Evolutionary conservation across 1,140 invertebrate species (phyloP), one percentile per base, ranked within the genome.

Genomic region (Cephus cinctus): DNA sequence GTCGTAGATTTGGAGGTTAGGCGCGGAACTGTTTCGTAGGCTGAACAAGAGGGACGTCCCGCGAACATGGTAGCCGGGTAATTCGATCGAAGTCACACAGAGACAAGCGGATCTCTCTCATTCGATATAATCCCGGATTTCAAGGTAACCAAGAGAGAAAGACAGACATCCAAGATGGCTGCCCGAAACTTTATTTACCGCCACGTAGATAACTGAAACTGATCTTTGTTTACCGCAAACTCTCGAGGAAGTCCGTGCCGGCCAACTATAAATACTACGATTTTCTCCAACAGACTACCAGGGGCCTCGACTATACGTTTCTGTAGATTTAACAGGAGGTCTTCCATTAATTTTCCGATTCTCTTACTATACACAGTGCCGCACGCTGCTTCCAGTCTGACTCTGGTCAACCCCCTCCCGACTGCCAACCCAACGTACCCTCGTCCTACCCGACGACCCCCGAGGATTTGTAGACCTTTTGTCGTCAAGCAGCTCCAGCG

Each of bases 381-480:
- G 25, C 25, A 6, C 25, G 6, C 25, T n/a, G 6, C 25, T 12
- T 30, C 27, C 27, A 8, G 27, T 9, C 27, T 30, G 25, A n/a
- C 25, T 11, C 11, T 36, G 11, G 35, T 9, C 8, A 9, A 11
- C 35, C 35, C 11, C 8, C 9, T 11, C 9, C 15, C 35, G 15
- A 36, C 35, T 16, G 8, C 21, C 21, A 6, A 14, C 8, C 20
- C 39, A n/a, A 14, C 39, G 14, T 41, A n/a, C n/a, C n/a, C n/a
- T n/a, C n/a, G n/a, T n/a, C n/a, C n/a, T n/a, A n/a, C n/a, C n/a
- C n/a, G n/a, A n/a, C n/a, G n/a, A n/a, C n/a, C n/a, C n/a, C n/a
- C 39, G 39, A 41, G 39, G 21, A 41, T 41, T 41, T 41, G 18
- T 41, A 19, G 39, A 41, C 18, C 39, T 41, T 41, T 41, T 41